Base-by-base conservation (phyloP, 2,797 vertebrate species). In the Delichon dasypus region DNA sequence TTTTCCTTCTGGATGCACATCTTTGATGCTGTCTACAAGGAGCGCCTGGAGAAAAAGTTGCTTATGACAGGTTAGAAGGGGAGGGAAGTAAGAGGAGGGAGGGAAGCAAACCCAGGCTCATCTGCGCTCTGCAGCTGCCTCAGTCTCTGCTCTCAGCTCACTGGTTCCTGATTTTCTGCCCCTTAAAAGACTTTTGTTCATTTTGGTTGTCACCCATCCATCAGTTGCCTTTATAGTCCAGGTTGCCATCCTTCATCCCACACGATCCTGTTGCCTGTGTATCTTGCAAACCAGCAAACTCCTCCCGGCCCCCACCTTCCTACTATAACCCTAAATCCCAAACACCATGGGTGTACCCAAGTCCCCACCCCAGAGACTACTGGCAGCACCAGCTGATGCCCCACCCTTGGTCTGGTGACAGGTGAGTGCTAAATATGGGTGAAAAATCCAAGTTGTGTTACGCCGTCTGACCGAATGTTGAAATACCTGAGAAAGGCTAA, bases 1-100 rank as follows among this genome's bases (percentile, higher is more conserved):
- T 93, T 78, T 95, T 95, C 76, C 79, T 93, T 96, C 70, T 88
- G 70, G 82, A 90, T 91, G 85, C 73, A 68, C 70, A 93, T 79
- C 54, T 75, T 94, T 93, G 82, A 93, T 88, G 76, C 22, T 58
- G 45, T 71, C 91, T 83, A 23, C 57, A 88, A 83, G 76, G 57
- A 88, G 27, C 0, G 20, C 88, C 85, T 88, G 51, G 66, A 93
- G 95, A 86, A 84, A 91, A 91, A 75, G 34, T 94, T 84, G 66
- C 47, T 88, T 84, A 48, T 84, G 47, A 72, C 1, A 11, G 13
- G n/a, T 84, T 84, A 78, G 54, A 92, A 89, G 53, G 74, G 40
- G 62, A 92, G 17, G 45, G 23, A 85, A 94, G 66, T 80, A 77
- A 77, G 38, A 70, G 30, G 29, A 61, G 42, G 26, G 45, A 60